phyloP scores from a whole-genome alignment of 2,797 vertebrate species.

The Pipistrellus kuhlii region DNA sequence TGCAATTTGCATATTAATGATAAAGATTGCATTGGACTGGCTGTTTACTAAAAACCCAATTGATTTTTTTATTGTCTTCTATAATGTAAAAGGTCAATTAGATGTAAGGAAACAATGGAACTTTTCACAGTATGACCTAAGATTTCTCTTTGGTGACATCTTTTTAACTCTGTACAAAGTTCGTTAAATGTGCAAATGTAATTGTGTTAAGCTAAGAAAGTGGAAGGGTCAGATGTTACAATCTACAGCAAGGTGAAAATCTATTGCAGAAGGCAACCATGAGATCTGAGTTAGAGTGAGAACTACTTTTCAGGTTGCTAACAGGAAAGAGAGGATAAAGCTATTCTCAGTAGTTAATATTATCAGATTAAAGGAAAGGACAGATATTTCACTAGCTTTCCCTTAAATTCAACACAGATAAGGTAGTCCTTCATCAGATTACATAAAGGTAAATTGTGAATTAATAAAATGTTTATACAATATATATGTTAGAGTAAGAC shows the following conservation, averaged over 20 bases:
- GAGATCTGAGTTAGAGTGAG: slow-evolving; percentile 85
- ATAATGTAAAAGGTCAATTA: slow-evolving; percentile 92
- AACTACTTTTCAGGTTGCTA: slow-evolving; percentile 86
- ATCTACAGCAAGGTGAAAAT: slow-evolving; percentile 83
- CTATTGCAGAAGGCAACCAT: slow-evolving; percentile 77
- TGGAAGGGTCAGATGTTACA: slow-evolving; percentile 86
- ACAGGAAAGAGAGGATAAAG: slow-evolving; percentile 81
- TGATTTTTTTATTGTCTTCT: slow-evolving; percentile 88
- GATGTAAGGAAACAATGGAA: slow-evolving; percentile 88
- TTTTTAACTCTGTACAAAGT: slow-evolving; percentile 88
- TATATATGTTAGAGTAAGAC: slow-evolving; percentile 45
- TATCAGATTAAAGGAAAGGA: slow-evolving; percentile 88
- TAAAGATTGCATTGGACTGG: slow-evolving; percentile 85
- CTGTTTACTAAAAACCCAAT: slow-evolving; percentile 90
- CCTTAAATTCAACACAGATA: slow-evolving; percentile 79
- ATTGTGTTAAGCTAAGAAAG: slow-evolving; percentile 84
- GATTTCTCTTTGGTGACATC: slow-evolving; percentile 86
- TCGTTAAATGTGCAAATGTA: slow-evolving; percentile 88
- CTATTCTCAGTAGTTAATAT: slow-evolving; percentile 86
- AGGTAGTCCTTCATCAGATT: slow-evolving; percentile 78
- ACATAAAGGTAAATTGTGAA: slow-evolving; percentile 76
- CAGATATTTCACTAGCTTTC: slow-evolving; percentile 84
- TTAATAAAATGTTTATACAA: slow-evolving; percentile 79
- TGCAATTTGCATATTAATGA: slow-evolving; percentile 91
- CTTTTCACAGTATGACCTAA: slow-evolving; percentile 86